Conservation (phyloP, 2,113 vertebrate genomes). For the Gymnorhina tibicen region DNA sequence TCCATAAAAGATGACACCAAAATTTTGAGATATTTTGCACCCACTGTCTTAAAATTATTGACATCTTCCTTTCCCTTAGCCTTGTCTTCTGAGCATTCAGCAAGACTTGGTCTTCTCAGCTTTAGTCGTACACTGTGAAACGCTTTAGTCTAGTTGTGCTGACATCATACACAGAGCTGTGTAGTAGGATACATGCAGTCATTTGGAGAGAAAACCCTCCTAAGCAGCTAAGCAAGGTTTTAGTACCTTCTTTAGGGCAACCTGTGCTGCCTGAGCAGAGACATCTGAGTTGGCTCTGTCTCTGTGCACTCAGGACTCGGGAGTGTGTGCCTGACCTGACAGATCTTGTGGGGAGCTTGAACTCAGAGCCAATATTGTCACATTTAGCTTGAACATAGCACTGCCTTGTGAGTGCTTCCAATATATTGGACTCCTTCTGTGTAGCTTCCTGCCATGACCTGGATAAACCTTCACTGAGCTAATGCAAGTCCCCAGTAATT, state of each 20-base stretch:
- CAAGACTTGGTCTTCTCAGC: neutral
- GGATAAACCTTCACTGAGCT: neutral
- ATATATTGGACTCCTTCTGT: neutral
- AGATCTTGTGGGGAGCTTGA: neutral
- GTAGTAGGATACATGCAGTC: neutral
- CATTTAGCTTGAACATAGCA: neutral
- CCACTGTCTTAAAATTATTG: neutral
- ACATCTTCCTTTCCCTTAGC: neutral
- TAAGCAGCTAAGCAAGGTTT: neutral
- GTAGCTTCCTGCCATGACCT: neutral
- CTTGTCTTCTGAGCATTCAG: neutral
- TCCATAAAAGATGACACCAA: neutral
- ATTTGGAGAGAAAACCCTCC: neutral
- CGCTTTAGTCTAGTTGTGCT: neutral
- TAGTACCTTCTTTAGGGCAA: neutral
- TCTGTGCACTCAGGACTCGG: fast-evolving
- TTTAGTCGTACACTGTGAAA: neutral
- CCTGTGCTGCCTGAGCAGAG: neutral
- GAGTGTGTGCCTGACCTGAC: neutral
- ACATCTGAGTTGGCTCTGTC: neutral
- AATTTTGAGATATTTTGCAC: neutral
- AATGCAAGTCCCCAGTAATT: neutral
- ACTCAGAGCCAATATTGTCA: neutral
- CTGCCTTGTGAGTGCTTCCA: neutral
- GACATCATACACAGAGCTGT: neutral